Evolutionary conservation across 2,113 vertebrate species (phyloP).

Genomic region (Cairina moschata): DNA sequence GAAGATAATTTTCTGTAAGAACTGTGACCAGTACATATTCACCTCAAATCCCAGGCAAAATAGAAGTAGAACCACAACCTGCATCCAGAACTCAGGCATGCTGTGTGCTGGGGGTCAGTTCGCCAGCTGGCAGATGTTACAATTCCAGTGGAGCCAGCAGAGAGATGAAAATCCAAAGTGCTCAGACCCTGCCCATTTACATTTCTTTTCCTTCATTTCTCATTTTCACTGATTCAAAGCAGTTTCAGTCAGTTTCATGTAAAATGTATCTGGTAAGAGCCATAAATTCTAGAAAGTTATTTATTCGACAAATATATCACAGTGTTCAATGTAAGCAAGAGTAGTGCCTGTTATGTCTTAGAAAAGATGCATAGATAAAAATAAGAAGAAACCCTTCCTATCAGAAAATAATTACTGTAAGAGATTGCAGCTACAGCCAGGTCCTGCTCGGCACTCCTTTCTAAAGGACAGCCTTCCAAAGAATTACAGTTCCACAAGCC

Average conservation of each 20-base stretch:
- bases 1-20: neutral
- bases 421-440: neutral
- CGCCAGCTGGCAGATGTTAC: too few relatives aligned
- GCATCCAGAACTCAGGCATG: neutral
- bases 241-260: neutral
- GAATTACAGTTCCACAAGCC: neutral
- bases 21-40: fast-evolving
- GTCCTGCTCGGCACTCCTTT: neutral
- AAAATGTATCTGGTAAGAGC: neutral
- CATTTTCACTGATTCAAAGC: neutral
- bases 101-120: neutral
- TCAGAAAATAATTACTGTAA: neutral
- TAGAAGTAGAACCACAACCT: neutral
- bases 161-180: neutral
- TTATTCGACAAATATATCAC: neutral
- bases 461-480: neutral
- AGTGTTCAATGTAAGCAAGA: neutral
- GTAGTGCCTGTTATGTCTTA: neutral
- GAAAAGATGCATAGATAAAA: slow-evolving; percentile 21
- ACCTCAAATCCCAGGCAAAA: neutral
- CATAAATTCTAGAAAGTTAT: neutral
- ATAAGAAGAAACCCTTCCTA: neutral
- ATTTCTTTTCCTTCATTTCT: neutral
- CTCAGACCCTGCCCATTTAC: neutral
- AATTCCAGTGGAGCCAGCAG: neutral